A percentile compares a stretch with the other conserved stretches of the same genome.
These are phyloP conservation scores for Arremon brunneinucha DNA, from an alignment of 2,797 vertebrate species.

Conservation along the genomic window DNA sequence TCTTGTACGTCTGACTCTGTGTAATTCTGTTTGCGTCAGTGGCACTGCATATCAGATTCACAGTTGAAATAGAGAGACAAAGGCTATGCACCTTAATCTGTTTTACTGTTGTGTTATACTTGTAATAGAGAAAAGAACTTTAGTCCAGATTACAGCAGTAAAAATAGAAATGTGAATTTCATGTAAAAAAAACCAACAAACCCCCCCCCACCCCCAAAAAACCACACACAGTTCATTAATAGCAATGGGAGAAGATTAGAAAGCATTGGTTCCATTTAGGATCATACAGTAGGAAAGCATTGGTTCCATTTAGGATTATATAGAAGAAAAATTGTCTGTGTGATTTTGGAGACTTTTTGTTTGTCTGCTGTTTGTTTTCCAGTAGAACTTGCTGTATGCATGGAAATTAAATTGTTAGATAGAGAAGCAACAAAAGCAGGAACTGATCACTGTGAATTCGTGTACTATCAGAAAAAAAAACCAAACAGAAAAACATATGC, in stretches of 20 bases:
- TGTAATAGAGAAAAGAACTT: not conserved
- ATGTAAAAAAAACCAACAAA: not conserved
- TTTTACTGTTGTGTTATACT: not conserved
- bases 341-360: not conserved
- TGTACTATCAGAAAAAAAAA: not conserved
- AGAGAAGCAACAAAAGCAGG: not conserved
- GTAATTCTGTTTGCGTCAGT: not conserved
- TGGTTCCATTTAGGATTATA: not conserved
- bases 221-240: accelerated
- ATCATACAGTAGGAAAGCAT: not conserved
- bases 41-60: not conserved
- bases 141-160: not conserved
- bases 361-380: not conserved
- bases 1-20: not conserved
- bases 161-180: not conserved
- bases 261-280: not conserved
- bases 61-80: not conserved
- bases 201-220: accelerated
- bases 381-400: not conserved
- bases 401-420: not conserved
- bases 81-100: not conserved
- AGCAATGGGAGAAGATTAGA: not conserved
- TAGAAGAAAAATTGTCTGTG: not conserved
- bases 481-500: not conserved
- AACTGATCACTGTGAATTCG: not conserved